Evolutionary conservation across 2,113 vertebrate species (phyloP).

Genomic region (Microtus richardsoni): DNA sequence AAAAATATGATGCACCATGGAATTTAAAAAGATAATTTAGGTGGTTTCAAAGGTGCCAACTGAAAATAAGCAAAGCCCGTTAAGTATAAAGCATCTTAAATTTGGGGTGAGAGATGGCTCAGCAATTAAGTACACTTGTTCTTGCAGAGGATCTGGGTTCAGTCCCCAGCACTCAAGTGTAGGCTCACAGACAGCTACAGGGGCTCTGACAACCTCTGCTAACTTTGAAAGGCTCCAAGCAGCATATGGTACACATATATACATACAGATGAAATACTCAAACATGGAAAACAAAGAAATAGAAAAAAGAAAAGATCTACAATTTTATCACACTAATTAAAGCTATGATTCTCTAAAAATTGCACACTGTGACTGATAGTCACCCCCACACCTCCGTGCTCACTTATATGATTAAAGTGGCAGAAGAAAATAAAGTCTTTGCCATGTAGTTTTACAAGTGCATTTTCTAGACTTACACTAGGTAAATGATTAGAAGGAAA

Average conservation of each 20-base stretch:
- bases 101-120: background rate
- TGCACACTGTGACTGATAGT: background rate
- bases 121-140: background rate
- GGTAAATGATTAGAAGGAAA: background rate
- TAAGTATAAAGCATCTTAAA: background rate
- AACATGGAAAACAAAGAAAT: background rate
- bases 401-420: background rate
- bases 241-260: background rate
- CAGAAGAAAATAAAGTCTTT: background rate
- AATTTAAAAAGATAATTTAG: conserved; percentile 6
- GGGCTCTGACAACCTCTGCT: background rate
- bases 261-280: background rate
- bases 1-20: background rate
- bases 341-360: background rate
- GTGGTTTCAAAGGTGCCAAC: background rate
- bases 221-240: background rate
- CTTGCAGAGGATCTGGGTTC: background rate
- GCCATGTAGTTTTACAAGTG: background rate
- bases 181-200: background rate
- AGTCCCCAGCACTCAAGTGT: background rate
- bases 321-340: conserved; percentile 32
- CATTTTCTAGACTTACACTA: conserved; percentile 1
- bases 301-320: background rate
- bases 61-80: background rate
- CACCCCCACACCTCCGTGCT: background rate